phyloP scores from a whole-genome alignment of 2,888 invertebrate species.

The Xestia ashworthii region DNA sequence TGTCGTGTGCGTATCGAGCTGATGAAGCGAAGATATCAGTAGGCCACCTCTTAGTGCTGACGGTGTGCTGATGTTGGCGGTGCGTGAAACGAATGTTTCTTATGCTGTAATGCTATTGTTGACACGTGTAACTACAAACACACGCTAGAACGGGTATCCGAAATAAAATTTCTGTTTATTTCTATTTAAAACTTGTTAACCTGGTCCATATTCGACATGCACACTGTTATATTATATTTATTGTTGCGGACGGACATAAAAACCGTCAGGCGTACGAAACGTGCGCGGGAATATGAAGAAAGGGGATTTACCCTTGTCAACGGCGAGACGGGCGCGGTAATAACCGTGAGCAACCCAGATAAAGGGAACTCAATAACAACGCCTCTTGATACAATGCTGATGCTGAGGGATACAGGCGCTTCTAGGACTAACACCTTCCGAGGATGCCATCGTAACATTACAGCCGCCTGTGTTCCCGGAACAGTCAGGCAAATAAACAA shows the following conservation, averaged over 20 bases:
- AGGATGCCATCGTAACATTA: slow-evolving; percentile 9
- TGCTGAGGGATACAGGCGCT: slow-evolving; percentile 41
- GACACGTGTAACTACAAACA: no score
- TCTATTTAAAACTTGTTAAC: slow-evolving; percentile 54
- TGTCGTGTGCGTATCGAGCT: background rate
- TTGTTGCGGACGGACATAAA: slow-evolving; percentile 68
- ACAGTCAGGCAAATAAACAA: background rate
- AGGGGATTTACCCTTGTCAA: slow-evolving; percentile 89
- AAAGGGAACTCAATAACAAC: slow-evolving; percentile 78
- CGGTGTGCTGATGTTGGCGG: no score
- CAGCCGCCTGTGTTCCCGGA: background rate
- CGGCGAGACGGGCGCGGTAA: slow-evolving; percentile 81
- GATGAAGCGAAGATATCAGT: background rate
- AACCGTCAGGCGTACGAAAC: slow-evolving; percentile 67
- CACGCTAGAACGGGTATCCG: background rate
- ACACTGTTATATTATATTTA: slow-evolving; percentile 64
- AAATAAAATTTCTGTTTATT: slow-evolving; percentile 6
- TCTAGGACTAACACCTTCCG: background rate
- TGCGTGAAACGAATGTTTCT: no score
- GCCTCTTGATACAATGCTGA: slow-evolving; percentile 70
- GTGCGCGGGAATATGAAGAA: slow-evolving; percentile 83
- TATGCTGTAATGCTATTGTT: no score
- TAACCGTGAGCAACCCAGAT: slow-evolving; percentile 82
- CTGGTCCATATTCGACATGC: slow-evolving; percentile 57
- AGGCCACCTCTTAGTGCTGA: background rate